A percentile compares a stretch with the other conserved stretches of the same genome.
These are phyloP conservation scores for Aramus guarauna DNA, from an alignment of 2,113 vertebrate genomes.

Conservation along the genomic window DNA sequence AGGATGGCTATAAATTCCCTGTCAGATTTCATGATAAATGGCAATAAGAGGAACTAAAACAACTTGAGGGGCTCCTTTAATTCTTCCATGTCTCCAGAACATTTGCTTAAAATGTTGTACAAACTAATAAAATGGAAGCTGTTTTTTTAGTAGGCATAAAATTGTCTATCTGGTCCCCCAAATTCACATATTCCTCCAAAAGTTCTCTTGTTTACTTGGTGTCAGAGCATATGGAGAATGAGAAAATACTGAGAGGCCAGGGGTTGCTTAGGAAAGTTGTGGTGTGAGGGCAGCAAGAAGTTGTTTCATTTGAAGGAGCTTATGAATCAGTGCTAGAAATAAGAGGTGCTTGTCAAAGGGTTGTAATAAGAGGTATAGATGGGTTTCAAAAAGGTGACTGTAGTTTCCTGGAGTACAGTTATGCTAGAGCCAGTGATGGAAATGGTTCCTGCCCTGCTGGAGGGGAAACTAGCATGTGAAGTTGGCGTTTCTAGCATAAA, in stretches of 20 bases:
- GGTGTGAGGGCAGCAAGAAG: background rate
- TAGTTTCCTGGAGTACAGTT: background rate
- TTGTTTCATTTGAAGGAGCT: background rate
- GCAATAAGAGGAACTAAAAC: background rate
- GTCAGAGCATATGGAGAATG: background rate
- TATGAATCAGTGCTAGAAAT: background rate
- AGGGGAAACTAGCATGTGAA: background rate
- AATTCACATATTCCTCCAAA: background rate
- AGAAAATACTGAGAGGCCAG: background rate
- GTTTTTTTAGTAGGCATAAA: background rate
- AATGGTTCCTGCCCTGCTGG: background rate
- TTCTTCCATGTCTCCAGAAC: background rate
- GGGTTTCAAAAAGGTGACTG: background rate
- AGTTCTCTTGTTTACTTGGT: background rate
- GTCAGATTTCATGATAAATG: background rate
- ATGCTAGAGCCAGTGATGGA: background rate
- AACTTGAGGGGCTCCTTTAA: background rate
- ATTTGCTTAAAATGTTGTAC: background rate
- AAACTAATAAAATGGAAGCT: background rate
- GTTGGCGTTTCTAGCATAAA: background rate
- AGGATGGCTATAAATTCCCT: background rate
- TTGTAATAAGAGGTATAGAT: background rate
- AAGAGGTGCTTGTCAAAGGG: background rate
- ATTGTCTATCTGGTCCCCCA: background rate
- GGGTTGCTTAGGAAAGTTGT: background rate